Conservation (phyloP, 2,888 invertebrate species). For the Chrysina gloriosa region DNA sequence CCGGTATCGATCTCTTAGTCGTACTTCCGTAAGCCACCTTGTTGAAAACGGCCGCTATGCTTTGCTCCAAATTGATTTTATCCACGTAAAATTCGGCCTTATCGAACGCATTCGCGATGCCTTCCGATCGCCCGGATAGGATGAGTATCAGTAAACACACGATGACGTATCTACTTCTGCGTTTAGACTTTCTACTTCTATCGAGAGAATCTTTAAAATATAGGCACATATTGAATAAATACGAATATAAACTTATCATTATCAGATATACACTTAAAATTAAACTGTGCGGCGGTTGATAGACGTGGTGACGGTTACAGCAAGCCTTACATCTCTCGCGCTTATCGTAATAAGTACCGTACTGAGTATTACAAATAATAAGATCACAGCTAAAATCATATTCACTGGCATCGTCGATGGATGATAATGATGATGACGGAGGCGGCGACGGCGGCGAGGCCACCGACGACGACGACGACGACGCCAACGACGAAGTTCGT, state of each 20-base stretch:
- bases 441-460: too few relatives aligned
- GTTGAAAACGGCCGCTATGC: conserved; percentile 75
- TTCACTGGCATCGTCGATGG: conserved; percentile 33
- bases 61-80: conserved; percentile 73
- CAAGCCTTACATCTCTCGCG: conserved; percentile 8
- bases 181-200: conserved; percentile 23
- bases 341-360: conserved; percentile 24
- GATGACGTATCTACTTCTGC: conserved; percentile 26
- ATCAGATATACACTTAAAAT: conserved; percentile 49
- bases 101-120: conserved; percentile 61
- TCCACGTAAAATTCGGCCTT: conserved; percentile 67
- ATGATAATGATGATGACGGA: too few relatives aligned
- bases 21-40: conserved; percentile 78
- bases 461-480: too few relatives aligned
- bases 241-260: conserved; percentile 56
- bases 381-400: conserved; percentile 42
- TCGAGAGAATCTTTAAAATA: conserved; percentile 49
- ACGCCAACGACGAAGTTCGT: too few relatives aligned
- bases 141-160: conserved; percentile 14
- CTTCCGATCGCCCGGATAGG: conserved; percentile 33
- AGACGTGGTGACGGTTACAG: neutral
- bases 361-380: conserved; percentile 30
- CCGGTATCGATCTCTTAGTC: conserved; percentile 76
- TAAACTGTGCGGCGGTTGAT: conserved; percentile 17
- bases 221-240: conserved; percentile 61